Percentiles rank a stretch among this genome's conserved stretches.
phyloP scores from a whole-genome alignment of 2,888 invertebrate species.

The Euzophera pinguis region DNA sequence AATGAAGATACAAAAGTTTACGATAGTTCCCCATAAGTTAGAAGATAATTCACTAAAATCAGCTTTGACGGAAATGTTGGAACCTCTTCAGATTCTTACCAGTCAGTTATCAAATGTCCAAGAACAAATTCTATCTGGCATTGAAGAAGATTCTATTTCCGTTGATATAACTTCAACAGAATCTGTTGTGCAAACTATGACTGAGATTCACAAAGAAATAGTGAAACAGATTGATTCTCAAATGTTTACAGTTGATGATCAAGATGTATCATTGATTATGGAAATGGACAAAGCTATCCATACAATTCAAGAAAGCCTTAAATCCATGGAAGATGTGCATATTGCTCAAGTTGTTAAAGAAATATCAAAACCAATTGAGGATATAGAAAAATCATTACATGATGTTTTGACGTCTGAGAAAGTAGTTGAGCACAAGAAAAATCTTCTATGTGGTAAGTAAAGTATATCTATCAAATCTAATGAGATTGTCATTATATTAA shows the following conservation, averaged over 20 bases:
- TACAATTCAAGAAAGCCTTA: slow-evolving; percentile 51
- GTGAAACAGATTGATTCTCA: slow-evolving; percentile 42
- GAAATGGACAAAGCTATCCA: slow-evolving; percentile 58
- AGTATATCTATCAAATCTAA: no score
- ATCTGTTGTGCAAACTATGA: slow-evolving; percentile 53
- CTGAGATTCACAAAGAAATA: slow-evolving; percentile 58
- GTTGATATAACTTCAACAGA: slow-evolving; percentile 53
- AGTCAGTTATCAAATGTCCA: slow-evolving; percentile 49
- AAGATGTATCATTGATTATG: slow-evolving; percentile 47
- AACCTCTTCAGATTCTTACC: slow-evolving; percentile 53
- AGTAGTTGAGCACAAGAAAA: slow-evolving; percentile 25
- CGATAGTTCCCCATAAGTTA: slow-evolving; percentile 30
- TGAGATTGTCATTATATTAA: no score
- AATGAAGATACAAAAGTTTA: slow-evolving; percentile 23
- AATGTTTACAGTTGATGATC: slow-evolving; percentile 29
- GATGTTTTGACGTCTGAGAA: slow-evolving; percentile 36
- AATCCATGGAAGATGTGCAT: slow-evolving; percentile 44
- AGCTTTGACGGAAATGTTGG: slow-evolving; percentile 49
- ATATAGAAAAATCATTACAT: slow-evolving; percentile 48
- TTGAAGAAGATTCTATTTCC: slow-evolving; percentile 48
- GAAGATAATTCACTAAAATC: slow-evolving; percentile 39
- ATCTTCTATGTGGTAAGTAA: slow-evolving; percentile 47
- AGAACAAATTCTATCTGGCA: slow-evolving; percentile 47
- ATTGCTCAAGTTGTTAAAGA: slow-evolving; percentile 35
- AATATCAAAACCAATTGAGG: slow-evolving; percentile 44